These are phyloP conservation scores for Muricea muricata DNA, from an alignment of 92 coral and sea anemone genomes.

Conservation along the genomic window DNA sequence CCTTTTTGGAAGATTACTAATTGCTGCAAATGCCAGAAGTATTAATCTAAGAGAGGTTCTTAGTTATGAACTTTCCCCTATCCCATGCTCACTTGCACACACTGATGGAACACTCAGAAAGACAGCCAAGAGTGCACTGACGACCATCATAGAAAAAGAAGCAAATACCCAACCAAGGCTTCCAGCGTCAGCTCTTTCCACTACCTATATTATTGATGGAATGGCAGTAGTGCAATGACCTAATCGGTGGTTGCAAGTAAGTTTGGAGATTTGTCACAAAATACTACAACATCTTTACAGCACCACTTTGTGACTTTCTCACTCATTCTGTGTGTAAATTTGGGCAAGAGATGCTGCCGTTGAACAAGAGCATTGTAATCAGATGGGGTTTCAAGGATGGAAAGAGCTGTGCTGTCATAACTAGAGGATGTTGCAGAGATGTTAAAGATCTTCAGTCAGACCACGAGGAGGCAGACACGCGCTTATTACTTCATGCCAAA, in stretches of 20 bases:
- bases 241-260: conserved; percentile 33
- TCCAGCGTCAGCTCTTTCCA: conserved; percentile 21
- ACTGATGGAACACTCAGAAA: conserved; percentile 45
- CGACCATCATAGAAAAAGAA: conserved; percentile 32
- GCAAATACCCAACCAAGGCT: conserved; percentile 24
- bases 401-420: conserved; percentile 39
- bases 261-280: conserved; percentile 57
- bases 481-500: too few species aligned
- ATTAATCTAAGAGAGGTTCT: conserved; percentile 45
- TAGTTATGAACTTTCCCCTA: conserved; percentile 31
- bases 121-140: conserved; percentile 55
- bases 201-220: conserved; percentile 44
- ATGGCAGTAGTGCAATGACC: conserved; percentile 63
- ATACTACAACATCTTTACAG: too few species aligned
- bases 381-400: conserved; percentile 57
- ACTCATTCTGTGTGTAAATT: conserved; percentile 19
- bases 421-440: conserved; percentile 5
- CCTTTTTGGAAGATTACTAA: conserved; percentile 34
- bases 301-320: conserved; percentile 30
- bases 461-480: conserved; percentile 65
- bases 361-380: conserved; percentile 35
- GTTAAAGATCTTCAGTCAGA: conserved; percentile 23
- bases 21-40: conserved; percentile 46
- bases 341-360: conserved; percentile 33
- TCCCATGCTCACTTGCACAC: conserved; percentile 52